Base-by-base conservation (phyloP, 1,140 invertebrate species). In the Phymastichus coffea region DNA sequence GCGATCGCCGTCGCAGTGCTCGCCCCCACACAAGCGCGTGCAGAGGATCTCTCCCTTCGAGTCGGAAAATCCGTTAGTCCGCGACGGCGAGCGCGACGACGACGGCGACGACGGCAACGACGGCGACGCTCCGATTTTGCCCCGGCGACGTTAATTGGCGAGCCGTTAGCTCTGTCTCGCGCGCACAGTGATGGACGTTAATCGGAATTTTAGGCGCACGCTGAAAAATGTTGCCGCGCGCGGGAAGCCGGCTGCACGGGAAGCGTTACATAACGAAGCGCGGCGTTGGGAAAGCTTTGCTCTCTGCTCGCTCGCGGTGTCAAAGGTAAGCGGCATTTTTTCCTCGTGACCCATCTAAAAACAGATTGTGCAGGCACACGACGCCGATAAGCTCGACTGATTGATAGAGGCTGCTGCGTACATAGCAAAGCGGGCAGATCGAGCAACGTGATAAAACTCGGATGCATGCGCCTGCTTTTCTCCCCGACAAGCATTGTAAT, bases 31-130 rank as follows among this genome's bases (percentile, higher is more conserved):
- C n/a, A n/a, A n/a, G n/a, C n/a, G n/a, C n/a, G n/a, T n/a, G n/a
- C n/a, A n/a, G n/a, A n/a, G n/a, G n/a, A n/a, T n/a, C n/a, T 72
- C 72, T 75, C 67, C 63, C 46, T 55, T 56, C 52, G 61, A 44
- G 44, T 33, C 23, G 47, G 17, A 17, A 20, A 25, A 51, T 12
- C 47, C 47, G 56, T 58, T 58, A 41, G 8, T 26, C 28, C n/a
- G 4, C 19, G 20, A 30, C 7, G 51, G 23, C 23, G 22, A 17
- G 53, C 23, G 41, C n/a, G 9, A 46, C 26, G 46, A 44, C 19
- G 28, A 59, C 51, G 40, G 37, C 51, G n/a, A n/a, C n/a, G n/a
- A n/a, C n/a, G n/a, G n/a, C n/a, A n/a, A n/a, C n/a, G n/a, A n/a
- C n/a, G n/a, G n/a, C n/a, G n/a, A 35, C 20, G 56, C 48, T 63